Base-by-base conservation (phyloP, 2,113 vertebrate species). In the Tamias sibiricus region DNA sequence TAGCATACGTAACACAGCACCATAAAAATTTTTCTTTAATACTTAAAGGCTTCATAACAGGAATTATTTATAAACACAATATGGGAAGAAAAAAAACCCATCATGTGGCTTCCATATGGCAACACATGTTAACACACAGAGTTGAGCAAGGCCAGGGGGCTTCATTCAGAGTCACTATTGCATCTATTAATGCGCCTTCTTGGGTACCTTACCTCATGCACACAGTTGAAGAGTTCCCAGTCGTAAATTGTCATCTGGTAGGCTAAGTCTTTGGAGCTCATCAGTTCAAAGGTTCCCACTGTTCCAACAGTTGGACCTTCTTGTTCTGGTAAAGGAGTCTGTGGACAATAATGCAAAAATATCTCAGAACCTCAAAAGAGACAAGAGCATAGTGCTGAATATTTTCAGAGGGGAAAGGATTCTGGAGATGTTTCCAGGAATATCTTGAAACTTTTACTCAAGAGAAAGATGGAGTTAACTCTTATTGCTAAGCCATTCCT, bases 191-290 rank as follows among this genome's bases (percentile, higher is more conserved):
- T 0, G 22, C 66, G 77, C 75, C 71, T 37, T 42, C 32, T 0
- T 37, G 47, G 71, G 91, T 6, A 28, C 92, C 96, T 95, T 98
- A 99, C 99, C 99, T 99, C 99, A 86, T 99, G 99, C 8, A 99
- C 99, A 89, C 99, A 99, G 98, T 99, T 99, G 98, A 99, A 99
- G 97, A 99, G 99, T 89, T 99, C 99, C 99, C 99, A 99, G 90
- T 99, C 99, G 71, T 99, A 99, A 90, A 99, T 98, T 6, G 99
- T 99, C 99, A 99, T 99, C 95, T 99, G 99, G 97, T 99, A 99
- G 16, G 99, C 99, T 97, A 99, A 98, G 92, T 99, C 99, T 98
- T 99, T 99, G 24, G 99, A 99, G 98, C 99, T 99, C 99, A 99
- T 99, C 97, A 99, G 97, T 98, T 99, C 99, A 79, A 99, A 99